Conservation (phyloP, 2,888 invertebrate genomes). For the Lycophotia porphyrea region DNA sequence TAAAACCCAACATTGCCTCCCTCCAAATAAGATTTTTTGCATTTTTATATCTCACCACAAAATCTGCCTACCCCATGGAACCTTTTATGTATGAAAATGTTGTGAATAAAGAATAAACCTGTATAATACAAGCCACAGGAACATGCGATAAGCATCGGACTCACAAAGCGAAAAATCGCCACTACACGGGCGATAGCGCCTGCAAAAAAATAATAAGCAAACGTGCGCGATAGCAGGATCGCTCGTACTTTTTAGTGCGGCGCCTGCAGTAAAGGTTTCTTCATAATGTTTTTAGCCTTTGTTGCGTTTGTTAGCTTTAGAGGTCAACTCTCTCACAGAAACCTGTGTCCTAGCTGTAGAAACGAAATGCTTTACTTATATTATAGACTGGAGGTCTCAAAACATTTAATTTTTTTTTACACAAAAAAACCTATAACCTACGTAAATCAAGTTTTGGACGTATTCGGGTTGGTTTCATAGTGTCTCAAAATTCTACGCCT, state of each 20-base stretch:
- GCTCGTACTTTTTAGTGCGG: slow-evolving; percentile 24
- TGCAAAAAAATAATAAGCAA: slow-evolving; percentile 51
- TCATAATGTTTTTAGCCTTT: neutral
- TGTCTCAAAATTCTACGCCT: neutral
- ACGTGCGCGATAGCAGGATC: slow-evolving; percentile 30
- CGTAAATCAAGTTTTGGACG: neutral
- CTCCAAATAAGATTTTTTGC: neutral
- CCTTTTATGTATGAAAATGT: slow-evolving; percentile 11
- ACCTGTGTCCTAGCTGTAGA: neutral
- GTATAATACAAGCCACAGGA: slow-evolving; percentile 8
- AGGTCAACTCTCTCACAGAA: neutral
- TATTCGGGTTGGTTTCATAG: neutral
- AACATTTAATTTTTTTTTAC: too few relatives aligned
- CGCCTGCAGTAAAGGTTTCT: neutral
- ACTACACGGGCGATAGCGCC: slow-evolving; percentile 42
- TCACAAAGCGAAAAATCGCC: slow-evolving; percentile 42
- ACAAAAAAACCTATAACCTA: too few relatives aligned
- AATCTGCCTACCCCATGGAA: slow-evolving; percentile 7
- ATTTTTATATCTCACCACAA: neutral
- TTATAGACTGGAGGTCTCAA: too few relatives aligned
- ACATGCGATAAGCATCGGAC: slow-evolving; percentile 36
- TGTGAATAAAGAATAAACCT: slow-evolving; percentile 19
- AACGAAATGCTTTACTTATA: neutral
- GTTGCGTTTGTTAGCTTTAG: neutral
- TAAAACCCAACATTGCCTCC: neutral